A percentile compares a stretch with the other conserved stretches of the same genome.
Evolutionary conservation across 2,888 invertebrate species (phyloP).

Genomic region (Drosophila prostipennis): DNA sequence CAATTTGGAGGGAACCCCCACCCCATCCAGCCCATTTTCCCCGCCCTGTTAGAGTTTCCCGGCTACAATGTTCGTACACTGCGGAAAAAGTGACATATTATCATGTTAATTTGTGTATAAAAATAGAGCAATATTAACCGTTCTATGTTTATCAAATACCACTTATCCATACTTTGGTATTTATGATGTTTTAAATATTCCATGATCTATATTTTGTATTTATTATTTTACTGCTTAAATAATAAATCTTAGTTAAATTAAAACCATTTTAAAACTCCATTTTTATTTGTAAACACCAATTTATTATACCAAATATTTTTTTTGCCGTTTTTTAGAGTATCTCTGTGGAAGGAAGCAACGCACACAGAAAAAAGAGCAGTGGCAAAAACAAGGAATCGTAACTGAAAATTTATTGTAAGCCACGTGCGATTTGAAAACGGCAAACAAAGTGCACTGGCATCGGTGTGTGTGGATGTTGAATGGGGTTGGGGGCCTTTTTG

Average conservation of each 20-base stretch:
- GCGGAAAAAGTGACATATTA: background rate
- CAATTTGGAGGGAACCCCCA: slow-evolving; percentile 50
- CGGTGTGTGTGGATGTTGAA: slow-evolving; percentile 1
- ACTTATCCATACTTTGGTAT: no score
- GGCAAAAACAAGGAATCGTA: slow-evolving; percentile 42
- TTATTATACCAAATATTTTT: background rate
- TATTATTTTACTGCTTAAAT: no score
- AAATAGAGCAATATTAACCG: no score
- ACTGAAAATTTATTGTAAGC: slow-evolving; percentile 63
- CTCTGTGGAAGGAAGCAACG: slow-evolving; percentile 34
- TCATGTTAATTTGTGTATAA: no score
- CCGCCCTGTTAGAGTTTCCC: background rate
- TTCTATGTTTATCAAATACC: no score
- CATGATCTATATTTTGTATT: no score
- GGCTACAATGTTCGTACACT: slow-evolving; percentile 5
- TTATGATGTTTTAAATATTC: no score
- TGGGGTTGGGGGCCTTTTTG: background rate
- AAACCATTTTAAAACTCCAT: no score
- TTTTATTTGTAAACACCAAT: no score
- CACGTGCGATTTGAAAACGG: slow-evolving; percentile 60
- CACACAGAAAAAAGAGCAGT: slow-evolving; percentile 14
- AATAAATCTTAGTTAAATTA: no score
- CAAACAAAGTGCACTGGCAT: slow-evolving; percentile 53
- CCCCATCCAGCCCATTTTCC: background rate
- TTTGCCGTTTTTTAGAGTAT: background rate